Evolutionary conservation across 1,140 invertebrate genomes (phyloP).

Genomic region (Pectinophora gossypiella): DNA sequence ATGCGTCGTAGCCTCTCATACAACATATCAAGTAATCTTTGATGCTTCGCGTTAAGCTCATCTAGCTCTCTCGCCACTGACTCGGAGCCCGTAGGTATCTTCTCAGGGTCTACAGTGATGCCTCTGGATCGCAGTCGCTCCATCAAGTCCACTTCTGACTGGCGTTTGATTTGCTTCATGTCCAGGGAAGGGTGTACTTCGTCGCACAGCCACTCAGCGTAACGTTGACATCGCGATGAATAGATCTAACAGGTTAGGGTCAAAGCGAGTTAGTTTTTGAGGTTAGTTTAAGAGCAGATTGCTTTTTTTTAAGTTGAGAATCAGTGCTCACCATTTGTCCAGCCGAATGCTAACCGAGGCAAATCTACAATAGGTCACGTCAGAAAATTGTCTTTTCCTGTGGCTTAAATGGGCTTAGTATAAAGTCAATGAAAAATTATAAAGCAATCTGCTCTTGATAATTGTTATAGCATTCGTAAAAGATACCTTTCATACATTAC

Average conservation of each 20-base stretch:
- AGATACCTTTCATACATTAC: neutral
- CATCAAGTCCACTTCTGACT: slow-evolving; percentile 52
- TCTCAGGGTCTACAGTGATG: slow-evolving; percentile 31
- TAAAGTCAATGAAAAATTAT: too few relatives aligned
- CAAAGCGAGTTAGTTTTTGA: slow-evolving; percentile 44
- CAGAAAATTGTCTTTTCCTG: too few relatives aligned
- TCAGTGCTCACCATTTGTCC: too few relatives aligned
- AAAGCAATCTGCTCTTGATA: neutral
- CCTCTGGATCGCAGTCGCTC: slow-evolving; percentile 38
- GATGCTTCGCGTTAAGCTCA: slow-evolving; percentile 88
- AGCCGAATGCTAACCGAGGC: too few relatives aligned
- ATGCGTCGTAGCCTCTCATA: slow-evolving; percentile 80
- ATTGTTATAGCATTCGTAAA: neutral
- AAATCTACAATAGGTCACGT: too few relatives aligned
- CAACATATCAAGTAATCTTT: slow-evolving; percentile 83
- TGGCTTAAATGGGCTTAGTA: too few relatives aligned
- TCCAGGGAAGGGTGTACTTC: slow-evolving; percentile 90
- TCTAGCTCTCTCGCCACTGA: slow-evolving; percentile 90
- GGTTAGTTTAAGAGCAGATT: slow-evolving; percentile 29
- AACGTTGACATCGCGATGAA: slow-evolving; percentile 90
- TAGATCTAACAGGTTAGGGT: slow-evolving; percentile 84
- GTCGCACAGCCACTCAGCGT: slow-evolving; percentile 90
- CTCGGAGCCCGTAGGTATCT: slow-evolving; percentile 80
- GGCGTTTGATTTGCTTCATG: slow-evolving; percentile 69
- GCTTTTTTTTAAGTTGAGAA: neutral